Conservation (phyloP, 2,113 vertebrate species). For the Xiphophorus hellerii region DNA sequence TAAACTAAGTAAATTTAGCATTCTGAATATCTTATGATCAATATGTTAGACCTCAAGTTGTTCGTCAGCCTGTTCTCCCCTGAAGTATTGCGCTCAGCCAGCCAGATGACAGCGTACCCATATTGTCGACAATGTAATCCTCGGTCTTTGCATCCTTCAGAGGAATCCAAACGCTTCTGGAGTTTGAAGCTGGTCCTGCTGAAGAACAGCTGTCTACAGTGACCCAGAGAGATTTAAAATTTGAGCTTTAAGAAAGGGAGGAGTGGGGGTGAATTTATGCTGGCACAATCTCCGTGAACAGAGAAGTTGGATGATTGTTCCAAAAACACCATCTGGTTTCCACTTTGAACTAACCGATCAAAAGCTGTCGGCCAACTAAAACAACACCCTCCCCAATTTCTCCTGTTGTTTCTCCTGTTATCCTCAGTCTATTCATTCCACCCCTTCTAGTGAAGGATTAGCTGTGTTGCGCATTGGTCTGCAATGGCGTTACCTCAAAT, state of each 20-base stretch:
- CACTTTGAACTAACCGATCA: conserved; percentile 82
- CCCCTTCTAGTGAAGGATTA: conserved; percentile 55
- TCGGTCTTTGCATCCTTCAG: conserved; percentile 42
- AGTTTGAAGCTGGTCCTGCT: conserved; percentile 57
- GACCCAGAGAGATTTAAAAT: conserved; percentile 70
- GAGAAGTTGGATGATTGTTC: conserved; percentile 77
- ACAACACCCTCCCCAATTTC: conserved; percentile 42
- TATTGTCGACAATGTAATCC: conserved; percentile 46
- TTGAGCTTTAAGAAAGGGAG: conserved; percentile 75
- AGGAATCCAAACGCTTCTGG: conserved; percentile 37
- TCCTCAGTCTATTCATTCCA: conserved; percentile 23
- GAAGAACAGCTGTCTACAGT: conserved; percentile 77
- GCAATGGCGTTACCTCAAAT: conserved; percentile 37
- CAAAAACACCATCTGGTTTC: conserved; percentile 80
- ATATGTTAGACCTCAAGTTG: conserved; percentile 51
- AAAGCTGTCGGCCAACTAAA: conserved; percentile 74
- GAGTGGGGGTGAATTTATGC: conserved; percentile 54
- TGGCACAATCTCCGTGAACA: conserved; percentile 59
- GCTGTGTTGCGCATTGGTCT: conserved; percentile 71
- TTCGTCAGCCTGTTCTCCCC: conserved; percentile 43
- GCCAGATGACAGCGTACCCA: conserved; percentile 44
- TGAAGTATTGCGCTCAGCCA: conserved; percentile 41
- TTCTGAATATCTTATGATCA: conserved; percentile 50
- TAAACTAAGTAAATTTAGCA: conserved; percentile 25
- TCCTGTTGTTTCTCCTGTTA: conserved; percentile 50